Percentiles rank a stretch among this genome's conserved stretches.
Evolutionary conservation across 2,797 vertebrate genomes (phyloP).

Genomic region (Loris lydekkerianus): DNA sequence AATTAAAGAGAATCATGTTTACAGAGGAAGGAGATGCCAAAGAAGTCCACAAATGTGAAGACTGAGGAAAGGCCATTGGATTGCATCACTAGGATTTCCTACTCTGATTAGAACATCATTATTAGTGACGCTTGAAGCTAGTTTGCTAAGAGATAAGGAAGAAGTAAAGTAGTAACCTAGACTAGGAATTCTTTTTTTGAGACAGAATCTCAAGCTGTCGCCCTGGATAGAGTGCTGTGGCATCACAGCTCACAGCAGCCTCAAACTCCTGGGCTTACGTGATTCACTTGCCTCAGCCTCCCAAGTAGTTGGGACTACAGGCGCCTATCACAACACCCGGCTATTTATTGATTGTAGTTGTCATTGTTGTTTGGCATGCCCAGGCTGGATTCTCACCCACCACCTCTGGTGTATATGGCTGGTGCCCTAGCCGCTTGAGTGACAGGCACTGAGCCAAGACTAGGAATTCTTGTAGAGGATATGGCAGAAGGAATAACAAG

Average conservation of each 20-base stretch:
- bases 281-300: too few relatives aligned
- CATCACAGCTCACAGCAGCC: too few relatives aligned
- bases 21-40: background rate
- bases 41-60: background rate
- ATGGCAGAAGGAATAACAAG: background rate
- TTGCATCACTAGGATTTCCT: background rate
- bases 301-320: too few relatives aligned
- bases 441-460: background rate
- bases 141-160: background rate
- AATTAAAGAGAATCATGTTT: background rate
- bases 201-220: too few relatives aligned
- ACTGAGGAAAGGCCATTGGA: background rate
- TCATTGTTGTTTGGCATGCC: too few relatives aligned
- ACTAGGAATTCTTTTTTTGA: background rate
- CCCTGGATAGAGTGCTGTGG: too few relatives aligned
- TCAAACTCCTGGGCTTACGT: too few relatives aligned
- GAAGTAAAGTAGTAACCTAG: background rate
- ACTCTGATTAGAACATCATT: background rate
- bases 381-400: too few relatives aligned
- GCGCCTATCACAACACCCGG: too few relatives aligned
- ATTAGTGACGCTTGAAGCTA: background rate
- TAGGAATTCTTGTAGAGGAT: background rate
- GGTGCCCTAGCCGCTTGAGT: too few relatives aligned
- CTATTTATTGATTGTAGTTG: too few relatives aligned
- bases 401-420: too few relatives aligned